Evolutionary conservation across 2,888 invertebrate genomes (phyloP).

Genomic region (Diaphora mendica): DNA sequence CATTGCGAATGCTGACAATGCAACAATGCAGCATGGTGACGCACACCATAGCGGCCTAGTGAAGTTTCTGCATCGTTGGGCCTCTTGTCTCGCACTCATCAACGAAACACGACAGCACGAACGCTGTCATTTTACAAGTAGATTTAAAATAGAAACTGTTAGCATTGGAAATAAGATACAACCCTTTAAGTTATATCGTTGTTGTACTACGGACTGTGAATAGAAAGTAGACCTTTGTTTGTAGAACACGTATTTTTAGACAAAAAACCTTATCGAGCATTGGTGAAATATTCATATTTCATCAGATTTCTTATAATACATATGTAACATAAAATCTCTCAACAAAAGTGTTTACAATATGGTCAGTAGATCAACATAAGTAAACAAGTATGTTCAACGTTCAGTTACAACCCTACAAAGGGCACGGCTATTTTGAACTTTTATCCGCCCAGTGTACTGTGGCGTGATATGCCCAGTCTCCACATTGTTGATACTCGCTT

Average conservation of each 20-base stretch:
- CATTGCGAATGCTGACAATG: no score
- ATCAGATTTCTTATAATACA: no score
- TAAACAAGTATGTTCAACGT: neutral
- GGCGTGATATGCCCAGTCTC: conserved; percentile 42
- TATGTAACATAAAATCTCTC: neutral
- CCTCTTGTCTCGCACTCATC: no score
- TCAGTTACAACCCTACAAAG: conserved; percentile 1
- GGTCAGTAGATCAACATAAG: neutral
- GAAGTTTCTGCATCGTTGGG: no score
- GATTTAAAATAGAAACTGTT: no score
- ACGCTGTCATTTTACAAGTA: neutral
- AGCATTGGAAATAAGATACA: no score
- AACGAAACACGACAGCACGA: no score
- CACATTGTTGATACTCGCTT: conserved; percentile 45
- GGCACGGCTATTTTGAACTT: neutral
- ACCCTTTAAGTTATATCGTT: no score
- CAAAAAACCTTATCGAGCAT: neutral
- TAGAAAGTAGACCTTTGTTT: neutral
- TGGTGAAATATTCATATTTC: no score
- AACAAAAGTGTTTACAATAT: neutral
- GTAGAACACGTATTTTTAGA: neutral
- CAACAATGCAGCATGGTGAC: no score
- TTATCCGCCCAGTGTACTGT: conserved; percentile 29
- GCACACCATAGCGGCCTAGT: no score
- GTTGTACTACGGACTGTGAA: neutral